Evolutionary conservation across 2,888 invertebrate species (phyloP), one percentile per base, ranked within the genome.

Genomic region (Creontiades dilutus): DNA sequence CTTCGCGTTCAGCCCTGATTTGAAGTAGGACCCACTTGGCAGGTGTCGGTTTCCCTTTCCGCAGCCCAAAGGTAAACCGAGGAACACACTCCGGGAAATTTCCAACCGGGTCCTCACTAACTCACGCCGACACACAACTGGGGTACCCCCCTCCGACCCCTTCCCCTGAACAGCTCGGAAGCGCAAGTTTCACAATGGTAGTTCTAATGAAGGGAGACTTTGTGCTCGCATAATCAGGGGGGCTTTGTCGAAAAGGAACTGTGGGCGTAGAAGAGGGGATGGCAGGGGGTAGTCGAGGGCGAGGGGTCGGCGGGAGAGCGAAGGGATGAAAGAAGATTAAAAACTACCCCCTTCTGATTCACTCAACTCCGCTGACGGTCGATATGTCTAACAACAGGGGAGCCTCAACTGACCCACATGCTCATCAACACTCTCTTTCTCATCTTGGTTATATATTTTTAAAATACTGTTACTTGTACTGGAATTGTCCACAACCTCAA

Each of bases 151-250:
- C 7, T 37, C 37, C 37, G n/a, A n/a, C 37, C 37, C 37, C 37
- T 37, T 37, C 37, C 78, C 78, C 46, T 78, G 78, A 78, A 78
- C n/a, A 78, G 47, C 78, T 47, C 78, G 78, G 78, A 78, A 78
- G 47, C 78, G 78, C 82, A 52, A 82, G 82, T 82, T 82, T 48
- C 52, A 82, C 82, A 82, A 82, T 82, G 52, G 82, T 75, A 75
- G 86, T 86, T 75, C 86, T 86, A 86, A 86, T 86, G 86, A 86
- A 86, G 75, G 86, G 86, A 61, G 86, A 86, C 86, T 86, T 86
- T 75, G 75, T 47, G 61, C 86, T 86, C 86, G 86, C 86, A 86
- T 86, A 86, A 86, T 86, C 86, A 86, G 86, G n/a, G 85, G 19
- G 3, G 82, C 82, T 82, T 82, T 82, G 82, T 82, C 82, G 82